Base-by-base conservation (phyloP, 2,113 vertebrate species). In the Lepus europaeus region DNA sequence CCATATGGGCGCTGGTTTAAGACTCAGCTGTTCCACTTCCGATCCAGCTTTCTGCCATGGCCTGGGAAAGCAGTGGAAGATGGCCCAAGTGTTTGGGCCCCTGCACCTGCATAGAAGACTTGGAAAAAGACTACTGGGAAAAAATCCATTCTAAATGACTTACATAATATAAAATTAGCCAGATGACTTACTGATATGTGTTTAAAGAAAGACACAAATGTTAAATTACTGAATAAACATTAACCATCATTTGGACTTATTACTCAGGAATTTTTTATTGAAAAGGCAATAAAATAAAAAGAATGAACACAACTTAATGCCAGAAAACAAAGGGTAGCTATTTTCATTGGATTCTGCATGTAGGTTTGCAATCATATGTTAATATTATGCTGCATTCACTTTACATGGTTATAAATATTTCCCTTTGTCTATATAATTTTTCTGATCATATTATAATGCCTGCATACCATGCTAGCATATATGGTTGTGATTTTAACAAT, bases 91-190 rank as follows among this genome's bases (percentile, higher is more conserved):
- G 39, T 6, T 39, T 39, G 39, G 45, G 45, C 45, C 45, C 45
- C 45, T 45, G 45, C 45, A 45, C 6, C 45, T 45, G 45, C 45
- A 45, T 45, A 7, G 45, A 45, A 45, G 45, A 45, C 45, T 45
- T 45, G 45, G 49, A 33, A 69, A 81, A 9, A 70, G 22, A 33
- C 12, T 70, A 66, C 4, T 70, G 61, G 66, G 73, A 88, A 73
- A 73, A 93, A 86, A 69, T 93, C 25, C 61, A 82, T 25, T 86
- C 66, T 89, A 78, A 87, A 93, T 56, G 90, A 82, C 86, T 39
- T 85, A 19, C 19, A 72, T 76, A 82, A 77, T 80, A 49, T 22
- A 91, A 77, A 73, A 31, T 63, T 59, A 76, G 27, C 80, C 83
- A 94, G 63, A 23, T 93, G 56, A 89, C 29, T 88, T 78, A 56